A percentile compares a stretch with the other conserved stretches of the same genome.
These are phyloP conservation scores for Drosophila anomelani DNA, from an alignment of 2,888 invertebrate genomes.

Conservation along the genomic window DNA sequence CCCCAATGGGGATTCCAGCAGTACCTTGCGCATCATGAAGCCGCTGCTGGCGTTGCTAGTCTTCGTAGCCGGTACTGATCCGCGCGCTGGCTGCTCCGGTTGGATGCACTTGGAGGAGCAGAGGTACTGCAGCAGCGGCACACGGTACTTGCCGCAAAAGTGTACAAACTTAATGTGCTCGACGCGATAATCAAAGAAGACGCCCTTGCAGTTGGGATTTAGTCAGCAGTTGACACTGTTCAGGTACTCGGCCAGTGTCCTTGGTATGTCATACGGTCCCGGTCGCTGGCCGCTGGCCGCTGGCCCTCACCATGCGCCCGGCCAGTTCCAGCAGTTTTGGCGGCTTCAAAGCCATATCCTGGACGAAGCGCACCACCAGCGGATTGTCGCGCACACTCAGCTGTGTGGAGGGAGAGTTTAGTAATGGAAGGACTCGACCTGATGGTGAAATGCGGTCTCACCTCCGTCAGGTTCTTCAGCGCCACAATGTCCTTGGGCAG, in stretches of 20 bases:
- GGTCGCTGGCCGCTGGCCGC: slow-evolving; percentile 89
- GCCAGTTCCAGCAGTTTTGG: slow-evolving; percentile 95
- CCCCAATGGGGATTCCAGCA: slow-evolving; percentile 89
- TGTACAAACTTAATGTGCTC: slow-evolving; percentile 99
- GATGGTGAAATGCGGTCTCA: slow-evolving; percentile 78
- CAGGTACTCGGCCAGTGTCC: slow-evolving; percentile 91
- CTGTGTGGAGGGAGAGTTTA: slow-evolving; percentile 85
- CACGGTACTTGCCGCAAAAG: slow-evolving; percentile 99
- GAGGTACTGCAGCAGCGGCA: slow-evolving; percentile 91
- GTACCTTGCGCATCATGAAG: slow-evolving; percentile 94
- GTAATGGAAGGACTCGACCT: not conserved
- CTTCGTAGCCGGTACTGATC: slow-evolving; percentile 26
- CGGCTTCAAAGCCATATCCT: slow-evolving; percentile 96
- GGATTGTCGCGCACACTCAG: slow-evolving; percentile 98
- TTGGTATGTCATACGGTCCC: slow-evolving; percentile 89
- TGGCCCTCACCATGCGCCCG: slow-evolving; percentile 91
- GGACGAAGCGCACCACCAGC: slow-evolving; percentile 96
- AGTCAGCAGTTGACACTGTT: slow-evolving; percentile 96
- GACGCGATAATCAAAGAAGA: slow-evolving; percentile 97
- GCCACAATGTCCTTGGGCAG: slow-evolving; percentile 97
- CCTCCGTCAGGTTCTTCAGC: slow-evolving; percentile 95
- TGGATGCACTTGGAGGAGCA: slow-evolving; percentile 85
- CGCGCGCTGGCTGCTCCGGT: slow-evolving; percentile 75
- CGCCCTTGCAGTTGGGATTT: slow-evolving; percentile 98
- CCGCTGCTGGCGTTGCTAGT: slow-evolving; percentile 86